phyloP scores from a whole-genome alignment of 2,797 vertebrate species.

The Microctenopoma lineatum region DNA sequence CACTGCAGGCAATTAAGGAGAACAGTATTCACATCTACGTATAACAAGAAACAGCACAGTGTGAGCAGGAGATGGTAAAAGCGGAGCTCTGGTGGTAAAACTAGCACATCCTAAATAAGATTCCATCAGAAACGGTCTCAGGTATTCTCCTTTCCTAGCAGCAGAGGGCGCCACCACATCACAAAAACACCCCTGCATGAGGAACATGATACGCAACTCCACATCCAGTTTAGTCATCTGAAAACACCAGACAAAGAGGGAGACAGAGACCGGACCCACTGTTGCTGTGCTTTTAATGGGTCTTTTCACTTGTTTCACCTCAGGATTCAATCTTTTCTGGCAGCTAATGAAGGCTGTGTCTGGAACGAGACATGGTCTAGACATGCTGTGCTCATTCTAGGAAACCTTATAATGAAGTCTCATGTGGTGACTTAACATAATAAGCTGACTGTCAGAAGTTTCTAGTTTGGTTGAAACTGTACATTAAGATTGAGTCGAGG shows the following conservation, averaged over 20 bases:
- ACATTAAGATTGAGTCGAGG: background rate
- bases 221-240: constrained; percentile 29
- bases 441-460: constrained; percentile 16
- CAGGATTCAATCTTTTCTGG: constrained; percentile 40
- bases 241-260: constrained; percentile 37
- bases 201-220: constrained; percentile 21
- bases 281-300: constrained; percentile 2
- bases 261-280: constrained; percentile 2
- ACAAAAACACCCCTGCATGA: constrained; percentile 48
- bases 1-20: constrained; percentile 5
- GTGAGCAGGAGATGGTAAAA: constrained; percentile 2
- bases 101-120: constrained; percentile 13
- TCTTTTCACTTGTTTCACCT: constrained; percentile 10
- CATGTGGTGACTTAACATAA: constrained; percentile 19
- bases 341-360: constrained; percentile 21
- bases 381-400: constrained; percentile 41
- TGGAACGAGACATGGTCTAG: constrained; percentile 38
- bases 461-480: constrained; percentile 18
- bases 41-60: background rate
- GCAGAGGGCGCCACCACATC: constrained; percentile 82
- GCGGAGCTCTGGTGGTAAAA: constrained; percentile 23
- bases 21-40: background rate
- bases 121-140: background rate
- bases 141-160: constrained; percentile 70
- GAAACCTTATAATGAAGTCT: constrained; percentile 47